Evolutionary conservation across 2,797 vertebrate genomes (phyloP), one percentile per base, ranked within the genome.

Genomic region (Lerista edwardsae): DNA sequence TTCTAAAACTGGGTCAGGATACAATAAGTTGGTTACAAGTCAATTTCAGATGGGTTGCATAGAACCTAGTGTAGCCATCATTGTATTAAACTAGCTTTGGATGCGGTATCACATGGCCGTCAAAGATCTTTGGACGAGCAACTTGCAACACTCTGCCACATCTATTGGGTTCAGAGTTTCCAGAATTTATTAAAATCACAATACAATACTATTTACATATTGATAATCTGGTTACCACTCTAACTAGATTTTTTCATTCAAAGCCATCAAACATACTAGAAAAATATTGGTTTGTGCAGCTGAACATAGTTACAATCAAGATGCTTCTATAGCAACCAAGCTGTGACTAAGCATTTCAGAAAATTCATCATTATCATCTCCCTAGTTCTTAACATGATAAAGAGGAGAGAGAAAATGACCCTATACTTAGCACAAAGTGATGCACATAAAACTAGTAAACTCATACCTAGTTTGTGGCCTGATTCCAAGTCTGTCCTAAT

Each of bases 111-210:
- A 62, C 39, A n/a, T 6, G 15, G 15, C 17, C 27, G 6, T 34
- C 51, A 68, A 68, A 68, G 47, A 55, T 10, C 55, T 12, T 36
- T 9, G 15, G 10, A n/a, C 12, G 57, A 80, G 44, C 29, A 68
- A 41, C 9, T 67, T 61, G 36, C 25, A 34, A 69, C 4, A 31
- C 27, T 75, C 82, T 41, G 83, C 55, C 62, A 1, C 34, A 31
- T n/a, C 2, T 36, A 11, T 36, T 12, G 79, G 59, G n/a, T 79
- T 82, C 59, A 90, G 75, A 79, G 77, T 91, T 87, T 88, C 82
- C 92, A 74, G 39, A 47, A 71, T 89, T 95, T 94, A 95, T 95
- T 95, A 94, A 87, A 95, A 94, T 94, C 87, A 90, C 75, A 85
- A 78, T 90, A 91, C 80, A 87, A 83, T 85, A 92, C 91, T 93